Evolutionary conservation across 2,113 vertebrate species (phyloP), one percentile per base, ranked within the genome.

Genomic region (Cheirogaleus medius): DNA sequence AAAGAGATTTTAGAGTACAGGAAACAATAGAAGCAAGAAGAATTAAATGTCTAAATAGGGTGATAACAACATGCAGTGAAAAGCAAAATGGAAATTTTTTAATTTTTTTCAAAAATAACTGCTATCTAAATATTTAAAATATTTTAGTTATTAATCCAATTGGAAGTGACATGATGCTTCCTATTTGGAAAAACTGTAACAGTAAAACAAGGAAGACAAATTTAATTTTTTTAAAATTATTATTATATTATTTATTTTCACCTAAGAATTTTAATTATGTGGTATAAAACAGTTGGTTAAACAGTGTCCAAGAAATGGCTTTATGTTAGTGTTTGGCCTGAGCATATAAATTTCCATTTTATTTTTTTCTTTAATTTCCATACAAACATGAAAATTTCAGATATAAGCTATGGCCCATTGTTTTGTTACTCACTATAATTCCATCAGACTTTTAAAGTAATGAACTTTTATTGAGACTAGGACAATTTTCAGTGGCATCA

Each of bases 401-500:
- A 56, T 52, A 42, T 44, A 94, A 96, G 4, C 21, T 78, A 49
- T 44, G 37, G n/a, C 9, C 21, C 3, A 66, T 1, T 74, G 8
- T 86, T 93, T 87, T 81, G 32, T 91, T 76, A 80, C 18, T 89
- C 56, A 58, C 27, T 71, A 37, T 83, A 87, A 49, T 91, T 73
- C 58, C 44, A 73, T 95, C 25, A 90, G 32, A 87, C 27, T 82
- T 95, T 93, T 54, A 78, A 94, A 84, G 32, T 90, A 95, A 97
- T 93, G 95, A 90, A 83, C 17, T 92, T 90, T 39, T 91, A 63
- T 37, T 85, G 37, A 83, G 90, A 78, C 9, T 14, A 39, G 42
- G 12, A 56, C 34, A 37, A 34, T 80, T 91, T 91, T 86, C 71
- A 71, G 13, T 27, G n/a, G 37, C 6, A 66, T 10, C 82, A 91